Evolutionary conservation across 2,113 vertebrate species (phyloP).

Genomic region (Mastomys natalensis): DNA sequence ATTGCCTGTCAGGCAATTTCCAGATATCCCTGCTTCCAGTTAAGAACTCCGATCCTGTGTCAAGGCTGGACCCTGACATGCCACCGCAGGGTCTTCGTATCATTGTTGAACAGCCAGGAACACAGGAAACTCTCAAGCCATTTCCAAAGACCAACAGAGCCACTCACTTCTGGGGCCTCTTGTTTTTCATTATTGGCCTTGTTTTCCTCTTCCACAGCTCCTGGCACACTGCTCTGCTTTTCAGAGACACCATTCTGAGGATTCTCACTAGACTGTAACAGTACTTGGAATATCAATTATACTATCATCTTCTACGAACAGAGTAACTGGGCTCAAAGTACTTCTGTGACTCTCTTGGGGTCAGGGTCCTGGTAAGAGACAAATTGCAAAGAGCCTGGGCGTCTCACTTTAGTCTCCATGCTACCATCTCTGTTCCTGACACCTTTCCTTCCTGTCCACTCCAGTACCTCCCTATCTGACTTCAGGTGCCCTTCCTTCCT

Average conservation of each 20-base stretch:
- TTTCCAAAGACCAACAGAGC: neutral
- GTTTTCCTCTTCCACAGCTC: neutral
- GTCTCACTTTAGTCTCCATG: neutral
- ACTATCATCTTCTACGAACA: neutral
- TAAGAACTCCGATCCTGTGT: no score
- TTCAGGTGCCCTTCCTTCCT: neutral
- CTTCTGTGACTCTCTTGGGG: neutral
- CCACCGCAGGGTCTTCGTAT: rapidly evolving
- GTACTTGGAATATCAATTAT: no score
- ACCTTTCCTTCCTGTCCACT: neutral
- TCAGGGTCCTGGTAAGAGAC: neutral
- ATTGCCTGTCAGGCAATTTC: no score
- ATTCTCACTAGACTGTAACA: neutral
- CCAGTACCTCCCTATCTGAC: neutral
- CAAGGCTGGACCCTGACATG: no score
- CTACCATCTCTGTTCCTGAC: neutral
- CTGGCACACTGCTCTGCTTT: neutral
- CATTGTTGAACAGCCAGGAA: neutral
- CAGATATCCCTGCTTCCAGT: no score
- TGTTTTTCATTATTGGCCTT: neutral
- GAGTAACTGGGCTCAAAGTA: neutral
- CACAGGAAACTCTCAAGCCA: neutral
- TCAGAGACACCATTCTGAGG: rapidly evolving
- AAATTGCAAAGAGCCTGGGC: neutral
- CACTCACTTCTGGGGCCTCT: neutral